A percentile compares a stretch with the other conserved stretches of the same genome.
Evolutionary conservation across 2,797 vertebrate genomes (phyloP).

Genomic region (Eupleurogrammus muticus): DNA sequence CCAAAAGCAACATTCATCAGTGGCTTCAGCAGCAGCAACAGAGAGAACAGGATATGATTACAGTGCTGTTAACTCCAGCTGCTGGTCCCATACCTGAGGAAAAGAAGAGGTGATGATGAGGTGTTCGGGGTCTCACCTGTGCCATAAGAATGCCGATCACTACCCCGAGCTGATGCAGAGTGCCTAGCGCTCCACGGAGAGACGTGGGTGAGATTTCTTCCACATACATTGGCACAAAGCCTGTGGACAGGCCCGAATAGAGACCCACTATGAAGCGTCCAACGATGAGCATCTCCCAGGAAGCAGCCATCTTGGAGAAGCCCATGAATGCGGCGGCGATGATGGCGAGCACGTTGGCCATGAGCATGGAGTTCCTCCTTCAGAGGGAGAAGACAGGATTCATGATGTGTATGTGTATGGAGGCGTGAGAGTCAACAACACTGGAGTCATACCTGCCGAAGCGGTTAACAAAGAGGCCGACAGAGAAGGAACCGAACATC

Average conservation of each 20-base stretch:
- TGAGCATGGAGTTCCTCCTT: conserved; percentile 94
- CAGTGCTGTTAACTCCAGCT: too few species aligned
- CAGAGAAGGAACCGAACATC: conserved; percentile 94
- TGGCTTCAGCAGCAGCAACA: too few species aligned
- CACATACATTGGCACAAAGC: conserved; percentile 97
- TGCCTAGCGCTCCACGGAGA: conserved; percentile 92
- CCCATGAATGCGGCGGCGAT: conserved; percentile 91
- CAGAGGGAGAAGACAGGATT: neutral
- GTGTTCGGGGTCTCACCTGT: conserved; percentile 84
- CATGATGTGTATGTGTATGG: neutral
- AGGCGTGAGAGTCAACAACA: neutral
- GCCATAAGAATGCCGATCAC: conserved; percentile 95
- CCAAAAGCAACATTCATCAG: neutral
- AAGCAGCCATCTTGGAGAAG: conserved; percentile 92
- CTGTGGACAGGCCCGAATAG: conserved; percentile 94
- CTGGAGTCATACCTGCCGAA: conserved; percentile 88
- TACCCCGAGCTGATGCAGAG: conserved; percentile 94
- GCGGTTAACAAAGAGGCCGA: conserved; percentile 94
- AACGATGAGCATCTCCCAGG: conserved; percentile 95
- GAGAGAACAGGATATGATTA: too few species aligned
- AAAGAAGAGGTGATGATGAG: too few species aligned
- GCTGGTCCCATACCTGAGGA: too few species aligned
- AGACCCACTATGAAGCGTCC: conserved; percentile 94
- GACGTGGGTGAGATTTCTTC: conserved; percentile 94
- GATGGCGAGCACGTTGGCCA: conserved; percentile 90